phyloP scores from a whole-genome alignment of 2,113 vertebrate genomes.

The Istiophorus platypterus region DNA sequence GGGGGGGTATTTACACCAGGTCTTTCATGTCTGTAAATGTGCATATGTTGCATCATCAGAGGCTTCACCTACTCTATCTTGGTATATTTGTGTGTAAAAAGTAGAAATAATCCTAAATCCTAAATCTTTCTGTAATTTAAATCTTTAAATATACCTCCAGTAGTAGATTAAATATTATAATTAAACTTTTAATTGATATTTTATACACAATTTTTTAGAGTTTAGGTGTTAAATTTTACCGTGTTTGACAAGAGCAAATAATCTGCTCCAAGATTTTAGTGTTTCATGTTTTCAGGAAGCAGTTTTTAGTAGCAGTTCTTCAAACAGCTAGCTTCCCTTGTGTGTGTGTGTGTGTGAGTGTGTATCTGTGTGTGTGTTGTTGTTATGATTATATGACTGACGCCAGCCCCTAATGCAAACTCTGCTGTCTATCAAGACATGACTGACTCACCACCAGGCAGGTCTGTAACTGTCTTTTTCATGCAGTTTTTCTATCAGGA shows the following conservation, averaged over 20 bases:
- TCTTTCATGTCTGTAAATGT: neutral
- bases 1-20: neutral
- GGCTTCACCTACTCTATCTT: neutral
- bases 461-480: constrained; percentile 61
- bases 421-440: constrained; percentile 22
- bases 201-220: neutral
- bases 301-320: neutral
- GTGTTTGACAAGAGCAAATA: neutral
- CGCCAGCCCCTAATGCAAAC: constrained; percentile 14
- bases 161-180: neutral
- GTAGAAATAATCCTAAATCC: too few relatives aligned
- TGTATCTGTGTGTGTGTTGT: neutral
- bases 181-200: neutral
- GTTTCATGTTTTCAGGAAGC: neutral
- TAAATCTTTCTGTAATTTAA: too few relatives aligned
- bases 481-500: constrained; percentile 49
- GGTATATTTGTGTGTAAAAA: too few relatives aligned
- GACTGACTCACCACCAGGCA: constrained; percentile 2
- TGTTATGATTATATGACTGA: neutral
- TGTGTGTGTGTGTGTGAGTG: neutral
- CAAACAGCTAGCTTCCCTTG: constrained; percentile 3
- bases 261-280: neutral
- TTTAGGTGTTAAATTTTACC: neutral
- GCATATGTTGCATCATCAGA: constrained; percentile 11
- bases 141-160: too few relatives aligned